phyloP scores from a whole-genome alignment of 2,797 vertebrate species.

The Sus cebifrons region DNA sequence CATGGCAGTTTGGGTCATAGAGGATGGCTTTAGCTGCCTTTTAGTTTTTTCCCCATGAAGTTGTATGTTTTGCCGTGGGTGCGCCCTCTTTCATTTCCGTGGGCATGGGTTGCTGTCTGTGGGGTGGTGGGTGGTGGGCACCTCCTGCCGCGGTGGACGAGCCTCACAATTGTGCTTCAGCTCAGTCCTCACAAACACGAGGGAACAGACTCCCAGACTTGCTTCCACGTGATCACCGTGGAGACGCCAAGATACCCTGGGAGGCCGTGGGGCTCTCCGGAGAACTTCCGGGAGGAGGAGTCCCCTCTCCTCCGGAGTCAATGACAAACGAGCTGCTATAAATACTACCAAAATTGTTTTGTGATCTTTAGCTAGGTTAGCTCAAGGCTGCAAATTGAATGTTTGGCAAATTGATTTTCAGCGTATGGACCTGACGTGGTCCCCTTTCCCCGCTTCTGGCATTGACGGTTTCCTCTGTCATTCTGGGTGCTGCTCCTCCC shows the following conservation, averaged over 20 bases:
- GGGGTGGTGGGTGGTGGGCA: too few species aligned
- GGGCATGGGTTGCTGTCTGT: neutral
- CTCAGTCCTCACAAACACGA: neutral
- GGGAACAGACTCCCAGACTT: neutral
- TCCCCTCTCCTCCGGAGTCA: fast-evolving
- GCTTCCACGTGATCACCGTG: neutral
- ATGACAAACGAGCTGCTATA: neutral
- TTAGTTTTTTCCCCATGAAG: neutral
- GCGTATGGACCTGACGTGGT: neutral
- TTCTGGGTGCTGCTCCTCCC: neutral
- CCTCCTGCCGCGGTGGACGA: neutral
- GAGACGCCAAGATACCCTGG: neutral
- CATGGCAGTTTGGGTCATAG: neutral
- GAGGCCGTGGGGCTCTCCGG: neutral
- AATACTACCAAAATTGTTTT: neutral
- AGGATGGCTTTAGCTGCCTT: neutral
- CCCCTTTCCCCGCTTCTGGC: neutral
- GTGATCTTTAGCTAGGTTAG: neutral
- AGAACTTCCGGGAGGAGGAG: fast-evolving
- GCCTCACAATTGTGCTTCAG: fast-evolving
- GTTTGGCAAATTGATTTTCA: neutral
- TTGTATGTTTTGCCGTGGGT: neutral
- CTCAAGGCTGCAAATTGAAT: neutral
- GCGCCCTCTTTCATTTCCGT: neutral
- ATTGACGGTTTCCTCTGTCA: fast-evolving